Evolutionary conservation across 2,888 invertebrate genomes (phyloP), one percentile per base, ranked within the genome.

Genomic region (Eulithis prunata): DNA sequence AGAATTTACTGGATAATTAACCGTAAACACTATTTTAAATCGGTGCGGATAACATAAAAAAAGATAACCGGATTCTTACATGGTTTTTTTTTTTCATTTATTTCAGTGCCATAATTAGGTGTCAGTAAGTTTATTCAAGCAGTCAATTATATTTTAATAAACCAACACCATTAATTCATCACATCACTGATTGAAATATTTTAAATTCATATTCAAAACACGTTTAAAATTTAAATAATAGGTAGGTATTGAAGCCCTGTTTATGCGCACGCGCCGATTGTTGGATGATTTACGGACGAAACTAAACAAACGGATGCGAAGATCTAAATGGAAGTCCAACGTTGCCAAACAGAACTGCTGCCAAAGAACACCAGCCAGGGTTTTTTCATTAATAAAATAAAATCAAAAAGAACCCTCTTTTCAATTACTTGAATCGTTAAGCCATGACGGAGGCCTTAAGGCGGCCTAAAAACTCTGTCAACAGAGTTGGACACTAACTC

Each of bases 201-300:
- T 66, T 14, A 32, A 64, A 57, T 65, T 64, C 57, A 58, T 61
- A 72, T 75, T 67, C 73, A 64, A 36, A 58, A 63, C 70, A 69
- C 68, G 71, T 67, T 61, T 51, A 45, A 51, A 52, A 70, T 74
- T 67, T 70, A 52, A 69, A 75, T 75, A 71, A 73, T 72, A 66
- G 70, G 70, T 64, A 70, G 71, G 70, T 64, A 70, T 69, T 68
- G 57, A 68, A 67, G 64, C 64, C 64, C 64, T 68, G 61, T 60
- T 58, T 61, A 70, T 66, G 73, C 71, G 72, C 73, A 65, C 63
- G 73, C 73, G 72, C 66, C 68, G 59, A 70, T 66, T 64, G 57
- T 54, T 56, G 58, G 66, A 66, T 74, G 71, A 72, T 74, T 72
- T 73, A 73, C 65, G 63, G 52, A 60, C 62, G 32, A 68, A 57